phyloP scores from a whole-genome alignment of 2,888 invertebrate species.

The Campoletis raptor region DNA sequence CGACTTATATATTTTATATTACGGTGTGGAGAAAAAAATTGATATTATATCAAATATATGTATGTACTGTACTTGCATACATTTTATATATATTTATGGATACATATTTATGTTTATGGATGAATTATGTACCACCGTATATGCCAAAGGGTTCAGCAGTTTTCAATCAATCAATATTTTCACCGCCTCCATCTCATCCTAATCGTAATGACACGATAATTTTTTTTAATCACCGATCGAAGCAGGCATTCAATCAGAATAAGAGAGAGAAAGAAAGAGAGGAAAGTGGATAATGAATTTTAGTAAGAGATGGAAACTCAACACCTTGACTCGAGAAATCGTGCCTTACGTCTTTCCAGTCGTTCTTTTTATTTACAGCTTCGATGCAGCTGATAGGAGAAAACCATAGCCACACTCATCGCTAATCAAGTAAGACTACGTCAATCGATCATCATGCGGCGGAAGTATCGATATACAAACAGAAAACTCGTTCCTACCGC shows the following conservation, averaged over 20 bases:
- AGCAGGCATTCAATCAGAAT: background rate
- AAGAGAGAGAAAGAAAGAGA: background rate
- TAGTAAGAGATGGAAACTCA: constrained; percentile 35
- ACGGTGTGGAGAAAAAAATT: constrained; percentile 10
- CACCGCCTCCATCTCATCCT: constrained; percentile 53
- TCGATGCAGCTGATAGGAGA: constrained; percentile 25
- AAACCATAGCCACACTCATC: constrained; percentile 40
- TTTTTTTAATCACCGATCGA: constrained; percentile 26
- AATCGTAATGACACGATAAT: constrained; percentile 37
- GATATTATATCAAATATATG: constrained; percentile 8
- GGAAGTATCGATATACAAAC: constrained; percentile 46
- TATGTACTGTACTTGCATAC: background rate
- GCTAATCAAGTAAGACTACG: constrained; percentile 53
- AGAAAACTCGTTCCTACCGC: constrained; percentile 24
- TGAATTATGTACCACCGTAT: constrained; percentile 19
- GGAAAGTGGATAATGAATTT: constrained; percentile 12
- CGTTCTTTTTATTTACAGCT: constrained; percentile 13
- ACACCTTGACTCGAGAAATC: constrained; percentile 34
- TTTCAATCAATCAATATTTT: constrained; percentile 64
- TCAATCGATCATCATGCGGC: constrained; percentile 59
- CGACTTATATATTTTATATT: constrained; percentile 34
- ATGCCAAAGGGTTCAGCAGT: background rate
- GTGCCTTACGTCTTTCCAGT: constrained; percentile 16
- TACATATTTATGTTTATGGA: background rate
- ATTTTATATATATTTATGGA: background rate